Conservation (phyloP, 2,797 vertebrate genomes). For the Sebastes taczanowskii region DNA sequence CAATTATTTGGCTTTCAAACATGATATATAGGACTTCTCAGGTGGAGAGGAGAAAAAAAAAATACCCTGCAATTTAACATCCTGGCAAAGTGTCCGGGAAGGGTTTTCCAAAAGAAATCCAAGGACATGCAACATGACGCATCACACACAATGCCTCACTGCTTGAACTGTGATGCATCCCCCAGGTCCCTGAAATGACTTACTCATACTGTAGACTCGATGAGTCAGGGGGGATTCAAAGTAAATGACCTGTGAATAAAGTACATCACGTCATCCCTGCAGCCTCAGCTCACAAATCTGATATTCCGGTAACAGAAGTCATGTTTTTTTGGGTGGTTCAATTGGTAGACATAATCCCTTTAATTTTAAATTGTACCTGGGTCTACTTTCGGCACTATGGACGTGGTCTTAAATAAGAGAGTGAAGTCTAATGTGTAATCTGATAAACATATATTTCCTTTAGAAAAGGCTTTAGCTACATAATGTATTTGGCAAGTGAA, state of each 20-base stretch:
- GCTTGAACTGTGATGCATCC: slow-evolving; percentile 49
- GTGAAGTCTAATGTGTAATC: slow-evolving; percentile 4
- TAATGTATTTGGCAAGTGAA: slow-evolving; percentile 14
- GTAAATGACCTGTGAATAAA: slow-evolving; percentile 68
- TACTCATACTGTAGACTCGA: slow-evolving; percentile 52
- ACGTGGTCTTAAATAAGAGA: not conserved
- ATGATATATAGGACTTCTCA: slow-evolving; percentile 47
- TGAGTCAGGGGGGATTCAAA: slow-evolving; percentile 64
- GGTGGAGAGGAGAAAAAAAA: slow-evolving; percentile 6
- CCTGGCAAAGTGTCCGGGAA: slow-evolving; percentile 3
- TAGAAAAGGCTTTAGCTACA: not conserved
- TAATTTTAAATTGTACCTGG: not conserved
- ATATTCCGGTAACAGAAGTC: slow-evolving; percentile 38
- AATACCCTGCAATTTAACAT: slow-evolving; percentile 49
- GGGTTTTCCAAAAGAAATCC: slow-evolving; percentile 44
- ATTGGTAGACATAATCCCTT: not conserved
- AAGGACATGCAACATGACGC: slow-evolving; percentile 58
- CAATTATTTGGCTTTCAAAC: slow-evolving; percentile 44
- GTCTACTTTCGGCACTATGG: not conserved
- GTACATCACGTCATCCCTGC: slow-evolving; percentile 57
- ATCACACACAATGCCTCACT: slow-evolving; percentile 46
- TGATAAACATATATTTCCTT: slow-evolving; percentile 19
- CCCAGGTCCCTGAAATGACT: slow-evolving; percentile 53
- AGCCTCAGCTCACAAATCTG: slow-evolving; percentile 46
- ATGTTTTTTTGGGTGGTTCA: slow-evolving; percentile 1